These are phyloP conservation scores for Aphrocallistes beatrix DNA, from an alignment of 37 sponge, comb jelly and placozoan species.

Conservation along the genomic window DNA sequence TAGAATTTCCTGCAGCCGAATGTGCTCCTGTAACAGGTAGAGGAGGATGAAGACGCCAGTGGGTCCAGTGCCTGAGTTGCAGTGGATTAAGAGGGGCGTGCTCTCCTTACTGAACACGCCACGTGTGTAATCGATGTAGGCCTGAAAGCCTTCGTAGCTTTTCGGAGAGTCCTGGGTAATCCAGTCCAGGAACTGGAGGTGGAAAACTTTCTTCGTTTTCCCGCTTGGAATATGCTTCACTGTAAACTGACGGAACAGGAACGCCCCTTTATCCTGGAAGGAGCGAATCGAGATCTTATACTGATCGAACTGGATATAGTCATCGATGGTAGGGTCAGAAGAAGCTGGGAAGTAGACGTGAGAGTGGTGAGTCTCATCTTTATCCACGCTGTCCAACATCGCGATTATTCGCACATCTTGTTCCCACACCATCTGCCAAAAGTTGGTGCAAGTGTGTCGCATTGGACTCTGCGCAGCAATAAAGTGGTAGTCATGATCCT, in stretches of 20 bases:
- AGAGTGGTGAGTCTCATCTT: not conserved
- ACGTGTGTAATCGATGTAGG: not conserved
- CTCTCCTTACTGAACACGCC: not conserved
- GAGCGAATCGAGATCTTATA: not conserved
- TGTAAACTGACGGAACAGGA: not conserved
- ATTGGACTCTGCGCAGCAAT: constrained; percentile 76
- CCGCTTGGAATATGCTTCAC: not conserved
- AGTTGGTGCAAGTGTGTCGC: constrained; percentile 66
- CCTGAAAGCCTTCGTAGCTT: not conserved
- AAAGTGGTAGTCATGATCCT: constrained; percentile 16
- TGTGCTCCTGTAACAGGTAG: not conserved
- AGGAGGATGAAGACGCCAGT: not conserved
- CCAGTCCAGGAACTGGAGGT: constrained; percentile 6
- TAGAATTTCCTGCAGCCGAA: not conserved
- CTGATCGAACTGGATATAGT: not conserved
- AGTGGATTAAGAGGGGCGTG: not conserved
- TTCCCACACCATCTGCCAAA: constrained; percentile 99
- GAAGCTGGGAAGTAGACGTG: not conserved
- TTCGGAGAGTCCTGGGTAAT: not conserved
- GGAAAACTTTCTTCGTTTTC: not conserved
- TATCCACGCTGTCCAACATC: constrained; percentile 57
- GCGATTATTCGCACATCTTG: constrained; percentile 43
- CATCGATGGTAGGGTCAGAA: not conserved
- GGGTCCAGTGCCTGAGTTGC: not conserved
- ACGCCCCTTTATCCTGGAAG: not conserved